Percentiles rank a stretch among this genome's conserved stretches.
Evolutionary conservation across 2,888 invertebrate species (phyloP).

Genomic region (Catocala sponsa): DNA sequence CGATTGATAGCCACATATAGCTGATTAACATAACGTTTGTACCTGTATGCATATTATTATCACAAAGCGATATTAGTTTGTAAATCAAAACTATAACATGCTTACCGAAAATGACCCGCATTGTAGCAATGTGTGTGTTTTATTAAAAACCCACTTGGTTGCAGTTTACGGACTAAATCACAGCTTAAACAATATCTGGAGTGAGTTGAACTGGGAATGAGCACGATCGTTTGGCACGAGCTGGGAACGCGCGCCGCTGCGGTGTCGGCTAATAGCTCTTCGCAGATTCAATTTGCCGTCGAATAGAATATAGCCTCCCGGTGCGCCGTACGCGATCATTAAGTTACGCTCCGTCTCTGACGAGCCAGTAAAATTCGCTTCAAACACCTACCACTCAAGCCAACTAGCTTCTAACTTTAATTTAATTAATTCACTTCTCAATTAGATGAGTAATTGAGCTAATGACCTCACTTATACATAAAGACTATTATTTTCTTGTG

Average conservation of each 20-base stretch:
- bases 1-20: constrained; percentile 30
- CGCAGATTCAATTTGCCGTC: constrained; percentile 84
- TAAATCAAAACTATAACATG: background rate
- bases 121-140: constrained; percentile 60
- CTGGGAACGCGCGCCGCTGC: constrained; percentile 69
- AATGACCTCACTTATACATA: constrained; percentile 44
- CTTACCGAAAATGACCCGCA: constrained; percentile 20
- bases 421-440: constrained; percentile 56
- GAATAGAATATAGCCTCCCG: constrained; percentile 82
- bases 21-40: constrained; percentile 35
- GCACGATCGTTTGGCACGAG: constrained; percentile 77
- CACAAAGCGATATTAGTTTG: background rate
- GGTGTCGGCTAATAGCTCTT: constrained; percentile 85
- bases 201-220: constrained; percentile 66
- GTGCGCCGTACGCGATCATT: constrained; percentile 81
- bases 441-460: constrained; percentile 51
- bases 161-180: constrained; percentile 65
- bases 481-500: constrained; percentile 18
- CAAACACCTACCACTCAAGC: constrained; percentile 64
- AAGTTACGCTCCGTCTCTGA: constrained; percentile 76
- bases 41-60: constrained; percentile 4
- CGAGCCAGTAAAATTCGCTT: constrained; percentile 67
- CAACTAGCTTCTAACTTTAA: constrained; percentile 59
- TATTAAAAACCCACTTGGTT: constrained; percentile 58
- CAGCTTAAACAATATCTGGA: constrained; percentile 69